Evolutionary conservation across 2,113 vertebrate genomes (phyloP).

Genomic region (Tricholaema leucomelas): DNA sequence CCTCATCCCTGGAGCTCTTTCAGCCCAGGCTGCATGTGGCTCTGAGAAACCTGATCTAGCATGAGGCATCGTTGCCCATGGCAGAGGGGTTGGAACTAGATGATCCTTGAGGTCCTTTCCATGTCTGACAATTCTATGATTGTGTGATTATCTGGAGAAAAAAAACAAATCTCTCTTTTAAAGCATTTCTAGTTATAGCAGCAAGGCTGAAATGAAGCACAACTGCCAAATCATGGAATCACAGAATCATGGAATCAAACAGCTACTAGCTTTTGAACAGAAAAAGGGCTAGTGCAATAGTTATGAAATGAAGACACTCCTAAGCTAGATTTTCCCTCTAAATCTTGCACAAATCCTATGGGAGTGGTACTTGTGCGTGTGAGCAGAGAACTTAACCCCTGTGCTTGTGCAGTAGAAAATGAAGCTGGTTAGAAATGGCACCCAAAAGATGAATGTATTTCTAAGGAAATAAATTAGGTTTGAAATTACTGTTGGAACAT

Average conservation of each 20-base stretch:
- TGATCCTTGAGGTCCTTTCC: too few relatives aligned
- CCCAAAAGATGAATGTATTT: constrained; percentile 62
- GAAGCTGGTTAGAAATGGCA: constrained; percentile 55
- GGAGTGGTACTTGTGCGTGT: background rate
- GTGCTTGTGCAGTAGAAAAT: constrained; percentile 59
- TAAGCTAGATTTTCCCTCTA: constrained; percentile 12
- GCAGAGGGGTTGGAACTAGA: too few relatives aligned
- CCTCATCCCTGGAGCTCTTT: too few relatives aligned
- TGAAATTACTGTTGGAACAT: constrained; percentile 66
- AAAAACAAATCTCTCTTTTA: constrained; percentile 5
- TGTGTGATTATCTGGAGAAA: background rate
- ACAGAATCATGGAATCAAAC: background rate
- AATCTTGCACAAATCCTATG: background rate
- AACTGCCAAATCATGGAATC: background rate
- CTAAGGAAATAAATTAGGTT: constrained; percentile 68
- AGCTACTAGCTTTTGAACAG: constrained; percentile 9
- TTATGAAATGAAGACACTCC: constrained; percentile 20
- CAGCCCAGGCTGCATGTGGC: too few relatives aligned
- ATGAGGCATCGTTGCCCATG: too few relatives aligned
- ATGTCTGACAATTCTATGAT: too few relatives aligned
- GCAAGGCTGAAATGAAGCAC: constrained; percentile 22
- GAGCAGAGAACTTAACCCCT: constrained; percentile 30
- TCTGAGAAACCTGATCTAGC: too few relatives aligned
- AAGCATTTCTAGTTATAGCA: constrained; percentile 52
- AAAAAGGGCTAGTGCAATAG: background rate